Base-by-base conservation (phyloP, 2,113 vertebrate species). In the Leptobrachium ailaonicum region DNA sequence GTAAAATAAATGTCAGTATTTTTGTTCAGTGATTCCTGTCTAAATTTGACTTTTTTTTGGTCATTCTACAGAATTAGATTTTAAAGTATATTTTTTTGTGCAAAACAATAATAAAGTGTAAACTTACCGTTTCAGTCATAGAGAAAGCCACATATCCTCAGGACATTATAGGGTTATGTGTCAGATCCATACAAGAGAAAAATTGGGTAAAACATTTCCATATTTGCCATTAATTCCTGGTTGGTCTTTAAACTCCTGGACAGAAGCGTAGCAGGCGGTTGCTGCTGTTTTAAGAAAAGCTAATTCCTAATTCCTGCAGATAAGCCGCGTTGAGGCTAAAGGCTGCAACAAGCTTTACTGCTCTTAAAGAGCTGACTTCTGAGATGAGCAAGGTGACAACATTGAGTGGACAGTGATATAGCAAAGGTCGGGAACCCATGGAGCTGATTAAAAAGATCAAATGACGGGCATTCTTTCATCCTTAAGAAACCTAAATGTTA, bases 301-400 rank as follows among this genome's bases (percentile, higher is more conserved):
- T 89, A 89, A 89, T 89, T 86, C 89, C 77, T 89, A 89, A 90
- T 87, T 87, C 86, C 83, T 44, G 85, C 0, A 0, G 80, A 82
- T 90, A 90, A 90, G 88, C 87, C 84, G 87, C 68, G 81, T 83
- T 84, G 88, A 85, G 82, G 83, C 85, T 64, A 84, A 82, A 83
- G 84, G 82, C 87, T 86, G 82, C 87, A 84, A 76, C 79, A 75
- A 45, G 74, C 82, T 86, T 86, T 85, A 85, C 74, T 86, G 76
- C 74, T 84, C 66, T 83, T 84, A 87, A 75, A 67, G 82, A 85
- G 20, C 20, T 32, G 85, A 87, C 73, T 84, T 83, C 80, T 0
- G 1, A 78, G 83, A 83, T 83, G 78, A 85, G 82, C 0, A 1
- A 77, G 85, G 83, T 84, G 75, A 85, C 83, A 80, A 84, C 70